Base-by-base conservation (phyloP, 2,113 vertebrate genomes). In the Laterallus jamaicensis region DNA sequence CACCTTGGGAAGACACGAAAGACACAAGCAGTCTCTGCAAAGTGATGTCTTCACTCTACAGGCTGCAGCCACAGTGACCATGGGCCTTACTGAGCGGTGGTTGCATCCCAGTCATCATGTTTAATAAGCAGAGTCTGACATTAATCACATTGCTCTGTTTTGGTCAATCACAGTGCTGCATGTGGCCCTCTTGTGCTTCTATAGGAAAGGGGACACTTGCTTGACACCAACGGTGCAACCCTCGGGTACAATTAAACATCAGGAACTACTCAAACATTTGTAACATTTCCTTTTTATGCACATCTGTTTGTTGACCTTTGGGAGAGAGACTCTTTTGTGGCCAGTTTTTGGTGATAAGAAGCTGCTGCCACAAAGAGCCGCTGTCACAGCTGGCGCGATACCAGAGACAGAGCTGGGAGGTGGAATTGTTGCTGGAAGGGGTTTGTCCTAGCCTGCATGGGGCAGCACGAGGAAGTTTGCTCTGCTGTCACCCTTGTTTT, bases 291-390 rank as follows among this genome's bases (percentile, higher is more conserved):
- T 91, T 95, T 96, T 91, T 37, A 81, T 56, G 64, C 75, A 94
- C 94, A 96, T 95, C 92, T 96, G 91, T 73, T 93, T 83, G 44
- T 77, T 96, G 95, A 96, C 93, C 94, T 96, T 81, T 70, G 44
- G 13, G 56, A 87, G 21, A 9, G 19, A 75, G 35, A 85, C 79
- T 37, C 63, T 94, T 95, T 77, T 7, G 0, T 93, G 71, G 40
- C 77, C 87, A 55, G 55, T 82, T 90, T 66, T 86, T 1, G 0
- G 89, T 59, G 89, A 89, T 91, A 95, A 94, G 83, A 71, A 75
- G 62, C 75, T 58, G 42, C 67, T 67, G 71, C 88, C 67, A 82
- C 91, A 74, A 90, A 85, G 85, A 85, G 63, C 54, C 10, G 3
- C 75, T 50, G 75, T 85, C 87, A 73, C 44, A 69, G 78, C 84